phyloP scores from a whole-genome alignment of 2,888 invertebrate genomes.

The Epirrita christyi region DNA sequence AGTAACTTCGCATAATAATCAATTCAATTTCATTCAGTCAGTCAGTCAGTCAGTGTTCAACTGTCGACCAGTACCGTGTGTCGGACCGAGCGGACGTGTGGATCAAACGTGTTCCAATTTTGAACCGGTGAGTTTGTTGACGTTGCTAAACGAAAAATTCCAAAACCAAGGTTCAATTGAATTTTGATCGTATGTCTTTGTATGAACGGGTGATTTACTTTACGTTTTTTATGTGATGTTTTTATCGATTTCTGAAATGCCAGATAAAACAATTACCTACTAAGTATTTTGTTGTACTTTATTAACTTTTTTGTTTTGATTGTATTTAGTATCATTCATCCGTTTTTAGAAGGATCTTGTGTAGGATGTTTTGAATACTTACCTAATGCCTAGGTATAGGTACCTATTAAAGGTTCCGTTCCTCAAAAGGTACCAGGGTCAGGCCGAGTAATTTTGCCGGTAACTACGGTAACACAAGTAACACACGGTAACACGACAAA shows the following conservation, averaged over 20 bases:
- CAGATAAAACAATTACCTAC: not conserved
- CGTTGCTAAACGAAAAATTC: not conserved
- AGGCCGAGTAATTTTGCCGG: too few species aligned
- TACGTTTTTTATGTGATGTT: not conserved
- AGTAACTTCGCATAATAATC: too few species aligned
- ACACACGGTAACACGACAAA: too few species aligned
- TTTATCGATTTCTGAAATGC: not conserved
- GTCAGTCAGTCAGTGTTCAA: too few species aligned
- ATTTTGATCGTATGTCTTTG: not conserved
- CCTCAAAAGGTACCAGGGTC: too few species aligned
- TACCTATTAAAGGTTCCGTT: too few species aligned
- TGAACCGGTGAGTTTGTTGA: constrained; percentile 7
- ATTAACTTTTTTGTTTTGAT: too few species aligned
- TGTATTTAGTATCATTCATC: not conserved
- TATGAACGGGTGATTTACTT: not conserved
- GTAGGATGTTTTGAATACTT: not conserved
- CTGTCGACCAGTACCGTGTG: not conserved
- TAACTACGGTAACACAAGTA: too few species aligned
- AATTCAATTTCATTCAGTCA: too few species aligned
- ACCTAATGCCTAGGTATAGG: too few species aligned
- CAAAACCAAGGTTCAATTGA: not conserved
- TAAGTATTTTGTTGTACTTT: not conserved
- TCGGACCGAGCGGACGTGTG: not conserved
- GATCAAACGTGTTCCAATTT: not conserved
- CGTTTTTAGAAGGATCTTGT: not conserved